Evolutionary conservation across 2,113 vertebrate species (phyloP).

Genomic region (Brachyistius frenatus): DNA sequence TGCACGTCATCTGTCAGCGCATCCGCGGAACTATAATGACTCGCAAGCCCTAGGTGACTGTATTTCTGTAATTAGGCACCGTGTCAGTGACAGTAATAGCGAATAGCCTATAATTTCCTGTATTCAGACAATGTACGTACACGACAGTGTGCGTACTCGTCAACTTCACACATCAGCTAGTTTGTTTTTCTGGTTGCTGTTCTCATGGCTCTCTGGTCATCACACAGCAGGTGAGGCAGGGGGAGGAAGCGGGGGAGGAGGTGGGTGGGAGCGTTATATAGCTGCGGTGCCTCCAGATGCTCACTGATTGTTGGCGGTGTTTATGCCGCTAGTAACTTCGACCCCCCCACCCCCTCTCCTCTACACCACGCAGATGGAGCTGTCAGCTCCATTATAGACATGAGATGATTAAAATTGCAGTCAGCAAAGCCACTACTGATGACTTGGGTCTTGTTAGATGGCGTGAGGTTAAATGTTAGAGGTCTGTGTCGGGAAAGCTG

Average conservation of each 20-base stretch:
- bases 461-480: slow-evolving; percentile 33
- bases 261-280: slow-evolving; percentile 2
- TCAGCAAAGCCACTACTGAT: slow-evolving; percentile 50
- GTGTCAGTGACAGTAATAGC: neutral
- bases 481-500: neutral
- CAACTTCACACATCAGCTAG: slow-evolving; percentile 1
- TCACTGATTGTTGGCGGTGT: slow-evolving; percentile 70
- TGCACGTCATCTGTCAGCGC: slow-evolving; percentile 19
- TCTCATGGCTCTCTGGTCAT: slow-evolving; percentile 32
- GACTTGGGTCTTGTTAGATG: slow-evolving; percentile 25
- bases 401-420: slow-evolving; percentile 73
- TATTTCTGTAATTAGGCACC: slow-evolving; percentile 18
- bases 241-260: neutral
- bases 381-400: slow-evolving; percentile 71
- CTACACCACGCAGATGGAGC: slow-evolving; percentile 77
- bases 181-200: neutral
- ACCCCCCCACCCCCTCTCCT: slow-evolving; percentile 28
- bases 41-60: slow-evolving; percentile 9
- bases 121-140: slow-evolving; percentile 6
- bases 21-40: slow-evolving; percentile 30
- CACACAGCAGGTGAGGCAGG: slow-evolving; percentile 29
- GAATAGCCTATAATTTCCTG: slow-evolving; percentile 4
- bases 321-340: slow-evolving; percentile 56
- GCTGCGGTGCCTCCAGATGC: slow-evolving; percentile 68
- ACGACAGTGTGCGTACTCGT: neutral